Percentiles rank a stretch among this genome's conserved stretches.
Evolutionary conservation across 2,113 vertebrate genomes (phyloP).

Genomic region (Sardina pilchardus): DNA sequence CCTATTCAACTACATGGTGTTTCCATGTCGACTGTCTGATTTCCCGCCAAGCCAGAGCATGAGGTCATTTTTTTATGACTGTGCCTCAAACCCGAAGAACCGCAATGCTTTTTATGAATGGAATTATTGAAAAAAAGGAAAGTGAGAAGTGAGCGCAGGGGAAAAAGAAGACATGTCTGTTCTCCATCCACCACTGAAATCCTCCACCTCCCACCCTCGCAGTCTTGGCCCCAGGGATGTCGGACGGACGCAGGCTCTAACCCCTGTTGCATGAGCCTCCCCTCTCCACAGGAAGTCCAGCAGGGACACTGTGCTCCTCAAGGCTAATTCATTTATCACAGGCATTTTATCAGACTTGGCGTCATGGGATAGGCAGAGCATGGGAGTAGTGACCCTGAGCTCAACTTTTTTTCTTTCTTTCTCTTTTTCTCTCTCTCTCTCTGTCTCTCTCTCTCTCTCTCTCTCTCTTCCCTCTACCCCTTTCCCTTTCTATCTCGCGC

Average conservation of each 20-base stretch:
- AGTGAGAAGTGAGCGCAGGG: neutral
- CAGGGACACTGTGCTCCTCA: conserved; percentile 11
- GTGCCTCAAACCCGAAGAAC: conserved; percentile 47
- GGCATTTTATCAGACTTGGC: conserved; percentile 48
- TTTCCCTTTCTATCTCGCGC: neutral
- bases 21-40: conserved; percentile 52
- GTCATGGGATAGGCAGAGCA: conserved; percentile 17
- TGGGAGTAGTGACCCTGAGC: conserved; percentile 21
- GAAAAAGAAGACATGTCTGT: conserved; percentile 24
- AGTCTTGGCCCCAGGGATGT: neutral
- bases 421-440: neutral
- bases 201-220: neutral
- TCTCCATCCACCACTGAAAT: neutral
- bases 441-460: neutral
- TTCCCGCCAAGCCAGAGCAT: conserved; percentile 46
- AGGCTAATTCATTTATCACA: conserved; percentile 51
- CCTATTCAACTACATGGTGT: conserved; percentile 43
- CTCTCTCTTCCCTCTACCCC: neutral
- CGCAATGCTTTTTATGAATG: conserved; percentile 40
- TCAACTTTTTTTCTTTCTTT: neutral
- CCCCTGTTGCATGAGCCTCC: conserved; percentile 26
- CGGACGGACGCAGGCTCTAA: neutral
- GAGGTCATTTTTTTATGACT: conserved; percentile 56
- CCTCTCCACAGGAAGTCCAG: conserved; percentile 48
- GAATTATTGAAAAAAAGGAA: conserved; percentile 36